Base-by-base conservation (phyloP, 2,888 invertebrate genomes). In the Subacronicta megacephala region DNA sequence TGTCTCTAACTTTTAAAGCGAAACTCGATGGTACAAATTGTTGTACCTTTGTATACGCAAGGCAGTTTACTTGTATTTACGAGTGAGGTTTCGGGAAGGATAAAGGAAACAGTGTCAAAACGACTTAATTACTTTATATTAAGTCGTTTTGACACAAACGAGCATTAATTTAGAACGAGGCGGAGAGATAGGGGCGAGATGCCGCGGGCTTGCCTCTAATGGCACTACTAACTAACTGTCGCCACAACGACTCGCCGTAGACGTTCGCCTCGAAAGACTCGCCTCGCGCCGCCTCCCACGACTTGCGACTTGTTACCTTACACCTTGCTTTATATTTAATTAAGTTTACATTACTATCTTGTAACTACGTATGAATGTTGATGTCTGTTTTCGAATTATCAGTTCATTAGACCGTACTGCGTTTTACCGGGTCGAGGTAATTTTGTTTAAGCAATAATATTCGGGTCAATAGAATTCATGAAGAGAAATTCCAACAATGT, bases 171-270 rank as follows among this genome's bases (percentile, higher is more conserved):
- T 83, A 81, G 87, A 79, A 80, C 75, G 81, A 80, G 82, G 84
- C 78, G 76, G 80, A 68, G 77, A 82, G 85, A 83, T 79, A 81
- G 82, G 81, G 78, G 81, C 67, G 84, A 79, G 78, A 77, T 67
- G 83, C 76, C 80, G 80, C 81, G 84, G 82, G 81, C 81, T 80
- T 78, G 78, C 81, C 84, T 83, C 85, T 89, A 90, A 90, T 90
- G 87, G 87, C 87, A 85, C 89, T 87, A 89, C 89, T 90, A 88
- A 87, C 88, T 89, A 88, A 90, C 85, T 86, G 88, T 87, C 84
- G 82, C 89, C 89, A 77, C 88, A 90, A 86, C 87, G 85, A 83
- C 82, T 84, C 80, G 80, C 80, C 73, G 72, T 79, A 80, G 80
- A 78, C 80, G 75, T 76, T 26, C 78, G 80, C 71, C 76, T 55